Evolutionary conservation across 2,888 invertebrate genomes (phyloP).

Genomic region (Agriopis leucophaearia): DNA sequence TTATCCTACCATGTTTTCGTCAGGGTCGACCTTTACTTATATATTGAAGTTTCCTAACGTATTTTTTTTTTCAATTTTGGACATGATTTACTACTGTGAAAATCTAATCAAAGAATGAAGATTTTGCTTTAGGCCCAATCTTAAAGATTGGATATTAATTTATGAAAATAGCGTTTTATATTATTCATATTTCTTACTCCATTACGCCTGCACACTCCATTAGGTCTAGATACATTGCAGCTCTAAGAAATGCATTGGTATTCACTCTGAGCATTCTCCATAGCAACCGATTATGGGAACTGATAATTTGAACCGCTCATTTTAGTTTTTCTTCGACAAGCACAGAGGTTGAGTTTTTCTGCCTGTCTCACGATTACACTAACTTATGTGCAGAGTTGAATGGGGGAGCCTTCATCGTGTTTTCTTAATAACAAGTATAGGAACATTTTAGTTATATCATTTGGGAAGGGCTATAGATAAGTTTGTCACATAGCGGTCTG

Average conservation of each 20-base stretch:
- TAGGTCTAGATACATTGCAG: conserved; percentile 23
- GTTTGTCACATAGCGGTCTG: conserved; percentile 13
- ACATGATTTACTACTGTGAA: no score
- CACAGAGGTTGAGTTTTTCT: conserved; percentile 17
- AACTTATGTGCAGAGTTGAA: not conserved
- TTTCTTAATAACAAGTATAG: not conserved
- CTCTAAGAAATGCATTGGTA: conserved; percentile 49
- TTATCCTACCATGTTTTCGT: no score
- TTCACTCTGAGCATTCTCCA: conserved; percentile 44
- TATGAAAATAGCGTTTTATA: not conserved
- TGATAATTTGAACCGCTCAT: conserved; percentile 6
- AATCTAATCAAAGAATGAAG: no score
- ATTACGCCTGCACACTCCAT: conserved; percentile 35
- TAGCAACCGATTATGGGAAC: conserved; percentile 21
- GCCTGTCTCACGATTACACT: conserved; percentile 12
- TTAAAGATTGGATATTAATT: not conserved
- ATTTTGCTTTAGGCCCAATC: no score
- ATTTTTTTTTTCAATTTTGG: no score
- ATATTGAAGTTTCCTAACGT: no score
- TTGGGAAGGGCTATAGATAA: not conserved
- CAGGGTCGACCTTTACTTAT: no score
- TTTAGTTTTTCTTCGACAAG: conserved; percentile 2
- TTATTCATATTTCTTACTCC: conserved; percentile 19
- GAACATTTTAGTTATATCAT: not conserved
- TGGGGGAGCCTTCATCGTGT: not conserved